Conservation (phyloP, 2,113 vertebrate genomes). For the Hypomesus transpacificus region DNA sequence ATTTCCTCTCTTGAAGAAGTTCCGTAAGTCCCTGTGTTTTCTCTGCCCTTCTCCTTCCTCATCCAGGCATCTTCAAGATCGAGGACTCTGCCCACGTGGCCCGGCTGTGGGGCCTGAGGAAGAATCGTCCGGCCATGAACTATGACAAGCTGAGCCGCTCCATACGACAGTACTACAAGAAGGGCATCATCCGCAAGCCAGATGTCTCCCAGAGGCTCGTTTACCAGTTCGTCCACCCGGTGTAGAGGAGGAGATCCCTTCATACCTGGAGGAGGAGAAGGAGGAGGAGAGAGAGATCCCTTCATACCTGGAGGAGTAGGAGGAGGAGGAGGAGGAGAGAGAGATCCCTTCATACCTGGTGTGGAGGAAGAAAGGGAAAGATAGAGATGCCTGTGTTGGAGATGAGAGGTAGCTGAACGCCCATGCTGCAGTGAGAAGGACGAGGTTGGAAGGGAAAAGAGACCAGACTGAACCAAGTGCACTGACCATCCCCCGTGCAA, state of each 20-base stretch:
- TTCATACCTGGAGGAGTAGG: conserved; percentile 3
- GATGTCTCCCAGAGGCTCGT: conserved; percentile 97
- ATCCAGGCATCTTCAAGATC: conserved; percentile 93
- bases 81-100: conserved; percentile 97
- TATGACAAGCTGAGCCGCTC: conserved; percentile 99
- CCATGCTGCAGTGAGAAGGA: background rate
- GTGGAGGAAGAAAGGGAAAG: too few species aligned
- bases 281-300: background rate
- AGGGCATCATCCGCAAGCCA: conserved; percentile 96
- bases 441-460: background rate
- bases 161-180: conserved; percentile 99
- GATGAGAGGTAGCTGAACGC: conserved; percentile 1
- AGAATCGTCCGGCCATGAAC: conserved; percentile 98
- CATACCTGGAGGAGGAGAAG: background rate
- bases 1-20: too few species aligned
- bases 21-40: too few species aligned
- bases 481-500: conserved; percentile 43
- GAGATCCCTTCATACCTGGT: background rate
- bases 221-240: conserved; percentile 95
- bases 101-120: conserved; percentile 91
- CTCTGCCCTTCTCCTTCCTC: background rate
- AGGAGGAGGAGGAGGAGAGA: background rate
- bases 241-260: conserved; percentile 62
- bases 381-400: too few species aligned
- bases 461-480: conserved; percentile 37